Evolutionary conservation across 2,888 invertebrate species (phyloP).

Genomic region (Argynnis bischoffii): DNA sequence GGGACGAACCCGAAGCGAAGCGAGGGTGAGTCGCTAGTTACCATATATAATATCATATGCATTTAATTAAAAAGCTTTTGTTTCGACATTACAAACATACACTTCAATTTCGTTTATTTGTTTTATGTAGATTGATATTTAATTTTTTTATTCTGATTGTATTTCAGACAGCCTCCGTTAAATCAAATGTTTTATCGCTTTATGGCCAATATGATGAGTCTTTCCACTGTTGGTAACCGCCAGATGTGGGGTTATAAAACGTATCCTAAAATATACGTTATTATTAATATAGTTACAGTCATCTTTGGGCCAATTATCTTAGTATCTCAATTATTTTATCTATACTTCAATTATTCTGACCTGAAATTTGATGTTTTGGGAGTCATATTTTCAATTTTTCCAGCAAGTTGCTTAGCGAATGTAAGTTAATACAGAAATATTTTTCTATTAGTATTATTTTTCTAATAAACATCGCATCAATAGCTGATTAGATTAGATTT

Average conservation of each 20-base stretch:
- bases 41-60: too few species aligned
- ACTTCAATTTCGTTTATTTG: too few species aligned
- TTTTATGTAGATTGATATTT: too few species aligned
- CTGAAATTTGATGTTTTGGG: conserved; percentile 34
- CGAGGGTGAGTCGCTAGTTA: too few species aligned
- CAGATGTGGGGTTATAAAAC: conserved; percentile 31
- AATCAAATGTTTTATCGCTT: conserved; percentile 32
- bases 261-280: conserved; percentile 7
- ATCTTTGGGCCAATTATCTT: conserved; percentile 23
- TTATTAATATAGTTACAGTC: conserved; percentile 20
- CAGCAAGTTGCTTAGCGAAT: conserved; percentile 32
- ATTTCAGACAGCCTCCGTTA: conserved; percentile 33
- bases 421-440: conserved; percentile 27
- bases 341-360: conserved; percentile 31
- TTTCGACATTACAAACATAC: too few species aligned
- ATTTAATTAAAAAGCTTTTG: too few species aligned
- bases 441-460: too few species aligned
- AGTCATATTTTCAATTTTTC: conserved; percentile 34
- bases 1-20: too few species aligned
- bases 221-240: conserved; percentile 27
- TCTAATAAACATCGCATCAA: too few species aligned
- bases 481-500: too few species aligned
- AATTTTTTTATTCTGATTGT: not conserved
- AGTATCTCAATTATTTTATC: conserved; percentile 32
- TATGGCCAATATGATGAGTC: conserved; percentile 27